Evolutionary conservation across 2,113 vertebrate genomes (phyloP).

Genomic region (Myxocyprinus asiaticus): DNA sequence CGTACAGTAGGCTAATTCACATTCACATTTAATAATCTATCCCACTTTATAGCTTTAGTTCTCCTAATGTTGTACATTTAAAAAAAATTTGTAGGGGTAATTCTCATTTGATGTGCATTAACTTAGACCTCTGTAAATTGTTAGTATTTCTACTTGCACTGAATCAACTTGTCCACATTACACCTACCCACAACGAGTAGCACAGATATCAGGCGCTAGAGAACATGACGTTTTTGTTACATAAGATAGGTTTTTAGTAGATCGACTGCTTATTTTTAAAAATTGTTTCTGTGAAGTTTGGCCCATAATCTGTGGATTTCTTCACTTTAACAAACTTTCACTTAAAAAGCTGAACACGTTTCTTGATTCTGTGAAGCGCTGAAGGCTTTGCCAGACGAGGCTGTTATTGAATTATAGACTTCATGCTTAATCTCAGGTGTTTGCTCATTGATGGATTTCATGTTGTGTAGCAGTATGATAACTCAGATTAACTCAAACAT

Average conservation of each 20-base stretch:
- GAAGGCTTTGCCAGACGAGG: conserved; percentile 5
- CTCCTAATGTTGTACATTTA: not conserved
- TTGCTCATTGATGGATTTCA: not conserved
- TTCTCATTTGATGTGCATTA: not conserved
- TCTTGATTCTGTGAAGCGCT: conserved; percentile 19
- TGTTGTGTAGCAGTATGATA: conserved; percentile 30
- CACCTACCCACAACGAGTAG: conserved; percentile 1
- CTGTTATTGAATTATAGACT: not conserved
- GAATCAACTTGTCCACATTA: conserved; percentile 5
- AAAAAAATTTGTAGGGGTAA: no score
- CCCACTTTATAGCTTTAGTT: no score
- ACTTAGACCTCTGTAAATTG: conserved; percentile 10
- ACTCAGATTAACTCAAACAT: not conserved
- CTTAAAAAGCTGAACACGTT: not conserved
- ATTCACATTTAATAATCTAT: not conserved
- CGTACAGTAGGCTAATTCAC: not conserved
- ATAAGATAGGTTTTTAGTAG: not conserved
- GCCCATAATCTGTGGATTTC: not conserved
- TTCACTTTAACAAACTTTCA: not conserved
- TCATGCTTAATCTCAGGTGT: conserved; percentile 39
- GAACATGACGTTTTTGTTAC: not conserved
- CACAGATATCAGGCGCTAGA: not conserved
- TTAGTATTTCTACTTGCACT: conserved; percentile 18
- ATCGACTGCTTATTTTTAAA: not conserved
- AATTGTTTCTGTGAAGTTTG: not conserved